phyloP scores from a whole-genome alignment of 2,888 invertebrate species.

The Heteromyza rotundicornis region DNA sequence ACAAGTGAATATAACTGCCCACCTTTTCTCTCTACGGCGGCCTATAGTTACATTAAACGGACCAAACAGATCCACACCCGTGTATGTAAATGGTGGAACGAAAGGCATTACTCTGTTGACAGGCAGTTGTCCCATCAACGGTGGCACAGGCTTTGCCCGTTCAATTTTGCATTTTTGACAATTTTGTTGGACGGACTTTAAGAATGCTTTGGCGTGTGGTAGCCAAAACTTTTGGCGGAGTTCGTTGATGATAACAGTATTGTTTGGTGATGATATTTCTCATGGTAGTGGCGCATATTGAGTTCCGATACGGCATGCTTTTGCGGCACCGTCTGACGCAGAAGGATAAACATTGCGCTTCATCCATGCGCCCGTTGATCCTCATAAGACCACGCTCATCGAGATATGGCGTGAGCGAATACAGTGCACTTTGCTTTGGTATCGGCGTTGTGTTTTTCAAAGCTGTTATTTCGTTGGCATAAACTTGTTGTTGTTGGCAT shows the following conservation, averaged over 20 bases:
- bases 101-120: conserved; percentile 22
- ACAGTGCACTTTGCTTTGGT: background rate
- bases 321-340: too few species aligned
- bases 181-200: too few species aligned
- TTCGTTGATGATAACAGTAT: background rate
- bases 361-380: background rate
- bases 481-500: conserved; percentile 6
- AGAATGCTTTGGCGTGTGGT: too few species aligned
- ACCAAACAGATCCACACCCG: conserved; percentile 4
- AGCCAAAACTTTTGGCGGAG: background rate
- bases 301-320: too few species aligned
- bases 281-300: background rate
- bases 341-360: background rate
- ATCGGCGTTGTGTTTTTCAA: too few species aligned
- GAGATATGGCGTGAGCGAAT: background rate
- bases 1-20: too few species aligned
- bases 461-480: conserved; percentile 14
- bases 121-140: conserved; percentile 31
- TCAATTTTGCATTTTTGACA: background rate
- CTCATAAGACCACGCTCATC: background rate
- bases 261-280: background rate
- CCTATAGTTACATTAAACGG: conserved; percentile 22
- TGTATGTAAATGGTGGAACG: conserved; percentile 25
- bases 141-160: background rate
- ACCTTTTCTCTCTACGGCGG: conserved; percentile 21